A percentile compares a stretch with the other conserved stretches of the same genome.
Conservation (phyloP, 2,113 vertebrate species). For the Dasyurus viverrinus region DNA sequence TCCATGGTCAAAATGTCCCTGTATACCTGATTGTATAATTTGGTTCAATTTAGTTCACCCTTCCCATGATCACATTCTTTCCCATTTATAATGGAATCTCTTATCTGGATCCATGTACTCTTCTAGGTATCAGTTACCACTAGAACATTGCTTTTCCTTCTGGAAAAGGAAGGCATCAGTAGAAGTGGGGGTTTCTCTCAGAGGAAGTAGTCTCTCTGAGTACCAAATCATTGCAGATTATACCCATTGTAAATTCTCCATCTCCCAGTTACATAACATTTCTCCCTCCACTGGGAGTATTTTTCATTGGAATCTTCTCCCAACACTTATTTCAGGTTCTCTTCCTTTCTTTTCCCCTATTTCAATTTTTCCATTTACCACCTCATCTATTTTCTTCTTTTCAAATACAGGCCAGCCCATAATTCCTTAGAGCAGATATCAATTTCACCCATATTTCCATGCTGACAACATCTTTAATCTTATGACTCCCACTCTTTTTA, state of each 20-base stretch:
- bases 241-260: neutral
- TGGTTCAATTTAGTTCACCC: neutral
- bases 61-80: neutral
- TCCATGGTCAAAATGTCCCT: neutral
- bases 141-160: neutral
- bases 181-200: neutral
- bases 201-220: neutral
- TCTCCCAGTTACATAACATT: neutral
- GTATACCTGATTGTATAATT: neutral
- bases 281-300: neutral
- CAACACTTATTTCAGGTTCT: neutral
- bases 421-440: neutral
- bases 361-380: neutral
- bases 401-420: neutral
- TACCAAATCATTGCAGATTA: neutral
- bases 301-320: neutral
- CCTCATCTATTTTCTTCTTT: neutral
- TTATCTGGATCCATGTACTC: neutral
- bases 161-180: neutral
- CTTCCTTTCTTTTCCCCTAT: neutral
- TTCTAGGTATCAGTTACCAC: neutral
- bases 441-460: neutral
- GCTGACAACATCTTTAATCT: neutral
- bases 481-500: neutral
- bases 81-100: neutral